phyloP scores from a whole-genome alignment of 2,888 invertebrate species.

The Clunio marinus region DNA sequence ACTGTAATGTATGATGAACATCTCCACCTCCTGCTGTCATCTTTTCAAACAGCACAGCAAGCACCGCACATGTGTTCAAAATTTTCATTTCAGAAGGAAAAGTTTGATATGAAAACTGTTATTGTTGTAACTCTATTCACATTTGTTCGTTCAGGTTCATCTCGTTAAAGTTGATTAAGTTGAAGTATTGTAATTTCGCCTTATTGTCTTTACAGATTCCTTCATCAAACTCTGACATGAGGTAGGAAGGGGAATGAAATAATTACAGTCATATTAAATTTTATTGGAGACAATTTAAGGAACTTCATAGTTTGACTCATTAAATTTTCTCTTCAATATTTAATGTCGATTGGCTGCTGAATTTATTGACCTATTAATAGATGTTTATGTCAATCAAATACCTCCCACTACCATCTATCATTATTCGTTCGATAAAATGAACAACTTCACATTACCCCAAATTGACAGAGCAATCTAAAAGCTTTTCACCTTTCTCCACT shows the following conservation, averaged over 20 bases:
- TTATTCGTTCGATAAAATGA: neutral
- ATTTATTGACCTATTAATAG: slow-evolving; percentile 28
- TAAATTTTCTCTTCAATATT: neutral
- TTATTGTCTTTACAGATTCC: neutral
- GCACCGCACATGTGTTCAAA: slow-evolving; percentile 14
- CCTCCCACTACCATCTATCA: slow-evolving; percentile 1
- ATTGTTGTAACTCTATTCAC: slow-evolving; percentile 24
- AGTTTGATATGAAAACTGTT: slow-evolving; percentile 14
- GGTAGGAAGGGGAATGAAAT: neutral
- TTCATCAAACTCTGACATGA: neutral
- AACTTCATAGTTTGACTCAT: slow-evolving; percentile 5
- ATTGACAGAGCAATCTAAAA: neutral
- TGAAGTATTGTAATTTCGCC: slow-evolving; percentile 18
- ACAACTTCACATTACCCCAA: neutral
- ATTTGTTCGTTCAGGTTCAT: neutral
- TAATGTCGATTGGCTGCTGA: neutral
- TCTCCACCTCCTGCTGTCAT: slow-evolving; percentile 7
- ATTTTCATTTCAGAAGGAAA: slow-evolving; percentile 13
- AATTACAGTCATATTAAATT: slow-evolving; percentile 8
- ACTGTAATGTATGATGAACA: neutral
- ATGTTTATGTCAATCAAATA: slow-evolving; percentile 25
- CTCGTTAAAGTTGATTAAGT: slow-evolving; percentile 29
- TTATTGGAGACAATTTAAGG: slow-evolving; percentile 4
- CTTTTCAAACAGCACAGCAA: slow-evolving; percentile 6
- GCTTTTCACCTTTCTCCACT: neutral